Evolutionary conservation across 2,113 vertebrate genomes (phyloP).

Genomic region (Ctenodactylus gundi): DNA sequence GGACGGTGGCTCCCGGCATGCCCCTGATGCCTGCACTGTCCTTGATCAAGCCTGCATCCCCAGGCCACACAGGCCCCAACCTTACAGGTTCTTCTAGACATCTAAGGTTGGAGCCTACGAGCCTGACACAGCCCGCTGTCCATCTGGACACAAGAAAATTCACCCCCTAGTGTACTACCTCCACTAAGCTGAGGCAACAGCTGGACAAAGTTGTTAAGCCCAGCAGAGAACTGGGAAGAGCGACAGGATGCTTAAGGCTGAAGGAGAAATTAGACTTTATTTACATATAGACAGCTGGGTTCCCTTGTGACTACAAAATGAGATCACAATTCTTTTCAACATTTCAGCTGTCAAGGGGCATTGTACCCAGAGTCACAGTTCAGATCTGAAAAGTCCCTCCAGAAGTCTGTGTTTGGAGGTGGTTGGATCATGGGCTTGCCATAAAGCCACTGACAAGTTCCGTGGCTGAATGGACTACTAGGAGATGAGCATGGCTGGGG

Average conservation of each 20-base stretch:
- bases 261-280: not conserved
- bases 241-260: not conserved
- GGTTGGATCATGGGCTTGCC: too few species aligned
- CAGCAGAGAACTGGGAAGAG: not conserved
- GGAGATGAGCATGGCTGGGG: too few species aligned
- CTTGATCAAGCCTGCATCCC: not conserved
- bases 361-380: too few species aligned
- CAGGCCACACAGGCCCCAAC: not conserved
- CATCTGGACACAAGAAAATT: not conserved
- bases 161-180: not conserved
- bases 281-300: not conserved
- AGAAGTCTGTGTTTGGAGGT: too few species aligned
- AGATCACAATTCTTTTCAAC: not conserved
- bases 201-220: not conserved
- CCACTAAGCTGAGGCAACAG: not conserved
- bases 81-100: not conserved
- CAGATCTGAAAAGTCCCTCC: too few species aligned
- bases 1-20: not conserved
- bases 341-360: not conserved
- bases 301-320: not conserved
- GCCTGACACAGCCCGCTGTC: not conserved
- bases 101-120: not conserved
- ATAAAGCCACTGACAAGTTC: too few species aligned
- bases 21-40: not conserved
- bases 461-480: too few species aligned